phyloP scores from a whole-genome alignment of 1,140 invertebrate genomes.

The Pseudomyrmex dendroicus region DNA sequence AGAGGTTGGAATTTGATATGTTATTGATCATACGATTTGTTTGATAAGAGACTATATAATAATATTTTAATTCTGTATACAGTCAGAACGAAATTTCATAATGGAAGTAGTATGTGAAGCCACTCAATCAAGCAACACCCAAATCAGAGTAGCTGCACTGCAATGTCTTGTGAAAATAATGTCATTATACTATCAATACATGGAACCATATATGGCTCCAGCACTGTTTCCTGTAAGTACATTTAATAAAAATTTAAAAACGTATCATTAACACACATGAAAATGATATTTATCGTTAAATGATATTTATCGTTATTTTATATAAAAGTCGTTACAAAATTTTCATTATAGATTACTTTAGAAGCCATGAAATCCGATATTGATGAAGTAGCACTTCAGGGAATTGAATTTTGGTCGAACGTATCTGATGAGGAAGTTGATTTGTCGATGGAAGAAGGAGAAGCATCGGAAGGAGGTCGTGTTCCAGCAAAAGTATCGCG shows the following conservation, averaged over 20 bases:
- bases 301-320: too few species aligned
- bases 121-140: constrained; percentile 93
- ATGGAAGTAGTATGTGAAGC: constrained; percentile 99
- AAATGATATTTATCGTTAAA: too few species aligned
- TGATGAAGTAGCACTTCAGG: constrained; percentile 98
- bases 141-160: constrained; percentile 97
- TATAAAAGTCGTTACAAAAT: not conserved
- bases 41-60: not conserved
- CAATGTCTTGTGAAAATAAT: constrained; percentile 99
- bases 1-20: constrained; percentile 87
- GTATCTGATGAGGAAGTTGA: constrained; percentile 99
- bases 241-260: not conserved
- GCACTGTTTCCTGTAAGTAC: constrained; percentile 96
- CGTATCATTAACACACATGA: not conserved
- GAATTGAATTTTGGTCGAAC: constrained; percentile 99
- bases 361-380: constrained; percentile 99
- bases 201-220: constrained; percentile 99
- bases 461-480: constrained; percentile 95
- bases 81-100: constrained; percentile 98
- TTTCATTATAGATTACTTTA: constrained; percentile 92
- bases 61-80: constrained; percentile 64
- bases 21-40: not conserved
- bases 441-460: constrained; percentile 96
- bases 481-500: constrained; percentile 95
- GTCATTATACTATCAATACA: constrained; percentile 99